Conservation (phyloP, 2,888 invertebrate species). For the Carabus problematicus region DNA sequence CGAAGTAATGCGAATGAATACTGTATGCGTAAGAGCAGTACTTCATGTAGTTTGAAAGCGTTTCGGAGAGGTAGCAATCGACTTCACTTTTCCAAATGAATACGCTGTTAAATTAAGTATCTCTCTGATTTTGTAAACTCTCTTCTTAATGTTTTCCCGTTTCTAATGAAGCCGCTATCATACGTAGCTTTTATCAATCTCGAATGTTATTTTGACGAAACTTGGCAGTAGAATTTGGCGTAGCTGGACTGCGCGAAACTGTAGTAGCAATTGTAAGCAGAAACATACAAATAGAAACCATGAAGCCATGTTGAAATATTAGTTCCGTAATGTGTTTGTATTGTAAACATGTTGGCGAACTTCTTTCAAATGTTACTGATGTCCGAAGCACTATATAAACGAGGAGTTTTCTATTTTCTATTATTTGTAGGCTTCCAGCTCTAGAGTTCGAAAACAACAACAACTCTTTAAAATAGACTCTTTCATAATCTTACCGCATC, state of each 20-base stretch:
- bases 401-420: conserved; percentile 32
- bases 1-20: too few species aligned
- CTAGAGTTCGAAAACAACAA: too few species aligned
- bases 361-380: conserved; percentile 7
- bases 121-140: conserved; percentile 30
- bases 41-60: too few species aligned
- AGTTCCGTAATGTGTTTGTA: conserved; percentile 42
- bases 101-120: conserved; percentile 37
- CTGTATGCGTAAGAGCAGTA: too few species aligned
- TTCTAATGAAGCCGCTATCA: conserved; percentile 13
- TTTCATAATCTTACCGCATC: too few species aligned
- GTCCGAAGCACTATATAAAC: conserved; percentile 30
- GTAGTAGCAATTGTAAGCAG: neutral
- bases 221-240: neutral
- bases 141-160: conserved; percentile 33
- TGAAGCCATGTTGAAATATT: conserved; percentile 28
- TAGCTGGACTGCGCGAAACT: neutral
- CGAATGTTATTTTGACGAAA: neutral
- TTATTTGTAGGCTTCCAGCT: neutral
- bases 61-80: too few species aligned
- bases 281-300: conserved; percentile 28
- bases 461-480: too few species aligned
- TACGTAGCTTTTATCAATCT: neutral
- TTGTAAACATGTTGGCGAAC: conserved; percentile 32
- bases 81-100: conserved; percentile 26